Conservation (phyloP, 2,113 vertebrate genomes). For the Scopus umbretta region DNA sequence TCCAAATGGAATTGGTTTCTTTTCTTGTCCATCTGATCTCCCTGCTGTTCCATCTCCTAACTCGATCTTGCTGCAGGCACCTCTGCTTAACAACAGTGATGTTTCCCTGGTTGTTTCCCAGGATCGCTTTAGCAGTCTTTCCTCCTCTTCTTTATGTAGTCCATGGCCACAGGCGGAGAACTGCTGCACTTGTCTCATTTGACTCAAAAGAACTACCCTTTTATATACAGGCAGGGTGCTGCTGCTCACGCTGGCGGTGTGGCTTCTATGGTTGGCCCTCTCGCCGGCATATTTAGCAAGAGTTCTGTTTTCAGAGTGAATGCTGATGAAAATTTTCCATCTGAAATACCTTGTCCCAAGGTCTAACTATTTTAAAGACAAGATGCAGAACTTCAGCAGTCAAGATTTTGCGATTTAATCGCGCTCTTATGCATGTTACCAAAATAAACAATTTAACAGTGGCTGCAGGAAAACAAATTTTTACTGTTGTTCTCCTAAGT, state of each 20-base stretch:
- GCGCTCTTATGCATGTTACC: neutral
- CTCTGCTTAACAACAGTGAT: neutral
- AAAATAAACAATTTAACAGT: neutral
- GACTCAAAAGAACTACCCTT: neutral
- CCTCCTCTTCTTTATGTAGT: neutral
- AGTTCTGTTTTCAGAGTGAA: neutral
- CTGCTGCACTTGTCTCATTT: neutral
- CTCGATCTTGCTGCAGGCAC: neutral
- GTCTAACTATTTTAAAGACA: neutral
- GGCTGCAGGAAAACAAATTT: neutral
- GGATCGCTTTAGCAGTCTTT: neutral
- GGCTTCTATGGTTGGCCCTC: neutral
- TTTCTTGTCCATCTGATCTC: neutral
- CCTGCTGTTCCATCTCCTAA: neutral
- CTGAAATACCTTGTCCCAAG: neutral
- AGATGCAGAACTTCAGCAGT: neutral
- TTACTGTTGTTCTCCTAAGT: neutral
- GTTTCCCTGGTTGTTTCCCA: neutral
- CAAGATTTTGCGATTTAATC: neutral
- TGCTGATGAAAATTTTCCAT: neutral
- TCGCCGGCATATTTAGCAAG: neutral
- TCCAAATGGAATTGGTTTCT: neutral
- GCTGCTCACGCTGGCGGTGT: neutral
- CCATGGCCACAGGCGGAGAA: neutral
- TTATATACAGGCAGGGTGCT: neutral